Conservation (phyloP, 2,888 invertebrate species). For the Leptinotarsa juncta region DNA sequence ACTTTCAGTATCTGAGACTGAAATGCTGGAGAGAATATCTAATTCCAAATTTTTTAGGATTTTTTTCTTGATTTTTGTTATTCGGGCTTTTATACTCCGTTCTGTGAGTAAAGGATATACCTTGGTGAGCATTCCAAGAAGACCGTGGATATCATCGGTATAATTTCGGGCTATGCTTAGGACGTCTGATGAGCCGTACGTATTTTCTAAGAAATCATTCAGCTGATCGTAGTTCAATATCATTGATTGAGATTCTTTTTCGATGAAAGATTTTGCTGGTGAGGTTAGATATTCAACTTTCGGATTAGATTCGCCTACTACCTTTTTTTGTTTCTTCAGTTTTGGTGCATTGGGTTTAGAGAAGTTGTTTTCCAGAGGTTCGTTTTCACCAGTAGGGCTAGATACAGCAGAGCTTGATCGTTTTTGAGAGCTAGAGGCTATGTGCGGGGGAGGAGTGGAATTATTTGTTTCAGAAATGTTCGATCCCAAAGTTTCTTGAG, state of each 20-base stretch:
- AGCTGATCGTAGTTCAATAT: constrained; percentile 20
- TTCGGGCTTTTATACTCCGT: constrained; percentile 12
- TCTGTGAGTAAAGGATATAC: constrained; percentile 14
- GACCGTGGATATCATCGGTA: constrained; percentile 5
- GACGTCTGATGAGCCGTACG: constrained; percentile 3
- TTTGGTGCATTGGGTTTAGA: constrained; percentile 9
- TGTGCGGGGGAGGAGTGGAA: not conserved
- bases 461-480: not conserved
- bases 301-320: not conserved
- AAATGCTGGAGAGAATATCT: constrained; percentile 9
- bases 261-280: constrained; percentile 24
- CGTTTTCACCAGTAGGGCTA: constrained; percentile 9
- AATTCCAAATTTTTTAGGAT: constrained; percentile 19
- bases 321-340: constrained; percentile 13
- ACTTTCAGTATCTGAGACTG: constrained; percentile 12
- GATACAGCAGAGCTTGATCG: constrained; percentile 1
- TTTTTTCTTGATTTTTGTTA: constrained; percentile 21
- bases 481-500: not conserved
- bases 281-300: not conserved
- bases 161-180: constrained; percentile 14
- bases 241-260: constrained; percentile 15
- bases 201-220: constrained; percentile 12
- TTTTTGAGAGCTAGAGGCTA: constrained; percentile 14
- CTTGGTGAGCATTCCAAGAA: constrained; percentile 13
- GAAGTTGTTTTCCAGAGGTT: constrained; percentile 2